Base-by-base conservation (phyloP, 2,888 invertebrate genomes). In the Drosophila helvetica region DNA sequence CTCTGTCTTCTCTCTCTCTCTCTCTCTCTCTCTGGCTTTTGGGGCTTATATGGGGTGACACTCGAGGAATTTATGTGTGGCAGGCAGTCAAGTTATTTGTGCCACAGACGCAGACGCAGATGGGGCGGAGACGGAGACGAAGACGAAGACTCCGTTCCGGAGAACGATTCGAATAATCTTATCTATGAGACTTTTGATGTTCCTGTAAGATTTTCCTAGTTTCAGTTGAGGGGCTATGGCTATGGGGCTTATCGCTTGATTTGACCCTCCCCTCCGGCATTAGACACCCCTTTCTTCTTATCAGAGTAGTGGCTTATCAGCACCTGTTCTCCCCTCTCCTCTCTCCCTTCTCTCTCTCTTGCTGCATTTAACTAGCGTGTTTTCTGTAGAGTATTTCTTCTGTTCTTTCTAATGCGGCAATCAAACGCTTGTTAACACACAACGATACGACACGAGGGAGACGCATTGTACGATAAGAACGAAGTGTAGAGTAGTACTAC, bases 341-440 rank as follows among this genome's bases (percentile, higher is more conserved):
- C 25, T 43, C 27, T 12, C 45, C 8, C 18, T n/a, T 30, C 18
- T 43, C 19, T 22, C 51, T 42, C 30, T 57, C 47, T 52, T 75
- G 68, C 56, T 62, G 52, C 78, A 63, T 76, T 75, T 81, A 73
- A 69, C 58, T 81, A 73, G 71, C 58, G 72, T 78, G 76, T 57
- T 69, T 71, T 69, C 53, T 69, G 51, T 65, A 56, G 38, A 22
- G 50, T 22, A 30, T n/a, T 17, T 52, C 19, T 48, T 15, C 4
- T 57, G 45, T 55, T 61, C 68, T 66, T 64, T 73, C 79, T 83
- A 83, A 86, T 86, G 84, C 86, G 86, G 79, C 76, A 83, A 84
- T 83, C 82, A 83, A 83, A 66, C 25, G 75, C 69, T 80, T 86
- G 86, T 79, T 74, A 79, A 78, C 79, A 83, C 83, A 80, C 70